phyloP scores from a whole-genome alignment of 2,888 invertebrate species.

The Eulithis testata region DNA sequence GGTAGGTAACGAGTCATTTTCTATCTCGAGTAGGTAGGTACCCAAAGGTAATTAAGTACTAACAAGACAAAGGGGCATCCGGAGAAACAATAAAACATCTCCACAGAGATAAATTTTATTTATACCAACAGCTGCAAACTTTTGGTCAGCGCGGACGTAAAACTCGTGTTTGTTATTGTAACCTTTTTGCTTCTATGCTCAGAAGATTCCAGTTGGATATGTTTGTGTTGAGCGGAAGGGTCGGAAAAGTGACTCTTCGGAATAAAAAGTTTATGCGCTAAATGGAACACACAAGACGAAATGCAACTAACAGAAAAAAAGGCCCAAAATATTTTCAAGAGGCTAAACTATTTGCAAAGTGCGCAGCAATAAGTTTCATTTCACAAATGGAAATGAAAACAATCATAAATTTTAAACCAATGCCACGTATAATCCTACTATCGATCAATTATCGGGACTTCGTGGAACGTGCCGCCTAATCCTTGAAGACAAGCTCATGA shows the following conservation, averaged over 20 bases:
- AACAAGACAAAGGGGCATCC: conserved; percentile 41
- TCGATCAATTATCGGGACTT: conserved; percentile 67
- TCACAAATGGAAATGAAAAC: conserved; percentile 8
- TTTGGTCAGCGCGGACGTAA: conserved; percentile 78
- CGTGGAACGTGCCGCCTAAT: conserved; percentile 76
- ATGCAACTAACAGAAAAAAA: background rate
- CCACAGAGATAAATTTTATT: conserved; percentile 80
- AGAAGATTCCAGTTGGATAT: conserved; percentile 46
- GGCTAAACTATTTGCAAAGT: no score
- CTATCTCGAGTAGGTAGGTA: background rate
- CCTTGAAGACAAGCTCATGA: conserved; percentile 61
- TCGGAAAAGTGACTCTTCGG: conserved; percentile 37
- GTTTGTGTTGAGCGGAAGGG: conserved; percentile 56
- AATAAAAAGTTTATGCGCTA: conserved; percentile 17
- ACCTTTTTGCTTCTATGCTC: conserved; percentile 73
- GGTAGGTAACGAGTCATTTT: background rate
- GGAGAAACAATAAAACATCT: conserved; percentile 74
- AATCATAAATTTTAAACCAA: conserved; percentile 27
- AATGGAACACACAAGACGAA: conserved; percentile 28
- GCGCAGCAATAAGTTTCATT: no score
- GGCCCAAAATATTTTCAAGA: background rate
- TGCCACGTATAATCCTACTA: conserved; percentile 56
- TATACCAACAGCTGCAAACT: conserved; percentile 84
- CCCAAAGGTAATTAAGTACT: conserved; percentile 3
- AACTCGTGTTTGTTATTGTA: conserved; percentile 72